These are phyloP conservation scores for Scyliorhinus canicula DNA, from an alignment of 2,797 vertebrate genomes.

Conservation along the genomic window DNA sequence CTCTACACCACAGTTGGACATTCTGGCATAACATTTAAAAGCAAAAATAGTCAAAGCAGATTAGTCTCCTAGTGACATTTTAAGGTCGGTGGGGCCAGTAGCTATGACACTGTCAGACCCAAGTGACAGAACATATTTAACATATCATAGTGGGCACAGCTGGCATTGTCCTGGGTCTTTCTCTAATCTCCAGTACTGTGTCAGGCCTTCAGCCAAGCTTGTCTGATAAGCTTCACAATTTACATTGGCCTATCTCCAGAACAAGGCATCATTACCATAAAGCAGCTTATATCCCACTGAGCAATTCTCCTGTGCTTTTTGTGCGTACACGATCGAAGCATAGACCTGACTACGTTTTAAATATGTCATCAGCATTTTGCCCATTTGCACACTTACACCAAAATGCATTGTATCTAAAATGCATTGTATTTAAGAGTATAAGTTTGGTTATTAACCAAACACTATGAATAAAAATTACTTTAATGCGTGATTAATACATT, in stretches of 20 bases:
- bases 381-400: background rate
- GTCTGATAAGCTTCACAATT: conserved; percentile 15
- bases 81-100: background rate
- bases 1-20: background rate
- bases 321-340: background rate
- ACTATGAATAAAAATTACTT: background rate
- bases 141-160: conserved; percentile 25
- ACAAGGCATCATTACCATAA: conserved; percentile 38
- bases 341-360: background rate
- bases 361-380: background rate
- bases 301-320: background rate
- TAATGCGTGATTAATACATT: background rate
- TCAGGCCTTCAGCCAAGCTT: background rate
- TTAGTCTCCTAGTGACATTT: background rate
- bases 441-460: background rate
- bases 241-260: conserved; percentile 27
- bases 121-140: background rate
- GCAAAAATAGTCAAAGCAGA: background rate
- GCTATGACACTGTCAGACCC: background rate
- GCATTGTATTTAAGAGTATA: background rate
- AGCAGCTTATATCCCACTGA: conserved; percentile 30
- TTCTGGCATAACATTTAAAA: background rate
- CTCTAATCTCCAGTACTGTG: background rate
- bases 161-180: background rate
- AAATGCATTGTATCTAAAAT: background rate